phyloP scores from a whole-genome alignment of 2,888 invertebrate genomes.

The Opisthograptis luteolata region DNA sequence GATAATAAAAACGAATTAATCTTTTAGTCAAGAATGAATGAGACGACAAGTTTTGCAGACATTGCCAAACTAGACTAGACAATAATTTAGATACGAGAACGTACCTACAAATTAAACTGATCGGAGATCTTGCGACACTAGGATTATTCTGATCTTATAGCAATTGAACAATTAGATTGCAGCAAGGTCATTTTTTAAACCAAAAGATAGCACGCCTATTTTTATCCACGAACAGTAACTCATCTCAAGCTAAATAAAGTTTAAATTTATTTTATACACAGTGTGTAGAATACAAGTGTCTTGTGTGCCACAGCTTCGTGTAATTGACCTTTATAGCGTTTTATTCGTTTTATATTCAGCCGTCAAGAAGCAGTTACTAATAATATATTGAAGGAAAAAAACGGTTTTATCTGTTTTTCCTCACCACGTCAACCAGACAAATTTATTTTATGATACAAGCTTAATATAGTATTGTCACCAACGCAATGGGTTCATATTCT shows the following conservation, averaged over 20 bases:
- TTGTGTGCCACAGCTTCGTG: neutral
- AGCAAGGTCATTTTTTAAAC: conserved; percentile 31
- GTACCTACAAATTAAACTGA: conserved; percentile 20
- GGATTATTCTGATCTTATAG: conserved; percentile 27
- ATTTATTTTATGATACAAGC: too few relatives aligned
- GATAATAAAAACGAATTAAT: neutral
- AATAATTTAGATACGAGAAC: conserved; percentile 21
- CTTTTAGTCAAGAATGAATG: conserved; percentile 6
- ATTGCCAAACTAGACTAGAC: conserved; percentile 24
- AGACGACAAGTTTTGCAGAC: conserved; percentile 17
- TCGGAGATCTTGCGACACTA: conserved; percentile 22
- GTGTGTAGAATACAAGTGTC: neutral
- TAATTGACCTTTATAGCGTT: too few relatives aligned
- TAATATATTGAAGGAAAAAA: too few relatives aligned
- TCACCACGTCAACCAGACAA: too few relatives aligned
- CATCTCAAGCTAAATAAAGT: neutral
- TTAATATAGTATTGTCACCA: too few relatives aligned
- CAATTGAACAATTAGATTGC: conserved; percentile 35
- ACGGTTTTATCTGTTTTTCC: too few relatives aligned
- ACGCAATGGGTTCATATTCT: too few relatives aligned
- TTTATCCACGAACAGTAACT: conserved; percentile 8
- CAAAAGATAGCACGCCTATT: conserved; percentile 2
- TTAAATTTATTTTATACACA: neutral
- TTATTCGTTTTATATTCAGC: too few relatives aligned
- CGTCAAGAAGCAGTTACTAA: too few relatives aligned